Evolutionary conservation across 2,888 invertebrate species (phyloP), one percentile per base, ranked within the genome.

Genomic region (Meiosimyza platycephala): DNA sequence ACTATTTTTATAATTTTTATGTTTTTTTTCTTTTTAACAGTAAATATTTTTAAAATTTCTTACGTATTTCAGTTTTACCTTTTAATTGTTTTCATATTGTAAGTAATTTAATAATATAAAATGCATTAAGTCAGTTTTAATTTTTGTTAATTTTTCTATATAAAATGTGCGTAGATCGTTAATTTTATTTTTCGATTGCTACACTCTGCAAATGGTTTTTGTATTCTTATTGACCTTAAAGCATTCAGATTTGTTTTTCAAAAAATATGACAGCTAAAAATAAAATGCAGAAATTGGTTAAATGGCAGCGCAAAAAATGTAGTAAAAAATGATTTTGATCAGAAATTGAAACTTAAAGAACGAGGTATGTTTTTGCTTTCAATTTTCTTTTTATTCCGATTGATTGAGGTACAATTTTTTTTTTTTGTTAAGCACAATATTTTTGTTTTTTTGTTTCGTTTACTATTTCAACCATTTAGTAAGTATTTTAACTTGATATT

Each of bases 291-390:
- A 48, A 47, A 40, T 9, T 40, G 6, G 40, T 40, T 9, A 40
- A 40, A 40, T 40, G 40, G 40, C 40, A 40, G 40, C 40, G 40
- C 40, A 40, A 40, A 40, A 40, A 12, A 50, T 16, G 11, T 11
- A 67, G 9, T 40, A 54, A 52, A 15, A 40, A 62, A 48, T 48
- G 16, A 9, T 52, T 40, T 40, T 7, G 40, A 40, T 40, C 40
- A 40, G 40, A 40, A 40, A 40, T 40, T 40, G 40, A 40, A 40
- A 40, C 40, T 40, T 40, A 40, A 40, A 40, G 40, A 69, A 70
- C 63, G 70, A 70, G 70, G 70, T 70, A 62, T 70, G 70, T 52
- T 70, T 70, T 70, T 62, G 51, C 52, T 70, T 52, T 59, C 48
- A 64, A 50, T 51, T 50, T 68, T 65, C 22, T 67, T n/a, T 18